phyloP scores from a whole-genome alignment of 2,113 vertebrate species.

The Mesitornis unicolor region DNA sequence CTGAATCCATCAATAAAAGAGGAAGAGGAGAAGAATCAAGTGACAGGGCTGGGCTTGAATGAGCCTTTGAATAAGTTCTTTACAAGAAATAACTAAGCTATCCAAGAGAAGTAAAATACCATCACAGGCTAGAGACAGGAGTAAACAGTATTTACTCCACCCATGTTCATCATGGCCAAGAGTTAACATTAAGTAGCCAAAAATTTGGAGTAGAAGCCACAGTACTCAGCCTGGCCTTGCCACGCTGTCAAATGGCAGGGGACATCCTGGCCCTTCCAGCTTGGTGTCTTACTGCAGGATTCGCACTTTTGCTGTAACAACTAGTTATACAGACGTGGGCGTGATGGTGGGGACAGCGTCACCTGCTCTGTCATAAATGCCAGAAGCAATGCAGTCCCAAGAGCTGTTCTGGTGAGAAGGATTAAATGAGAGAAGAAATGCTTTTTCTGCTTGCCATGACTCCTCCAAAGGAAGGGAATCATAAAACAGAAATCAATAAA shows the following conservation, averaged over 20 bases:
- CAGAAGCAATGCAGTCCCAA: neutral
- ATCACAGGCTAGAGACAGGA: neutral
- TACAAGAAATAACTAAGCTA: neutral
- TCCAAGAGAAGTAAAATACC: neutral
- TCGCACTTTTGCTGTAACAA: neutral
- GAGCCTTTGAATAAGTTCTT: neutral
- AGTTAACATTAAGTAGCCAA: neutral
- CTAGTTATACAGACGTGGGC: neutral
- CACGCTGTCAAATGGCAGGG: fast-evolving
- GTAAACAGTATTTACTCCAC: neutral
- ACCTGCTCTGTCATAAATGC: neutral
- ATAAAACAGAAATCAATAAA: neutral
- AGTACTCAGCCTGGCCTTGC: neutral
- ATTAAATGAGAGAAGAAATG: neutral
- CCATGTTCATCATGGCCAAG: neutral
- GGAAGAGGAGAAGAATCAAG: neutral
- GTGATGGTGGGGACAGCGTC: neutral
- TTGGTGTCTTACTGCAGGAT: neutral
- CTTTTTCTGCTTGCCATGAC: neutral
- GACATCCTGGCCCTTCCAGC: neutral
- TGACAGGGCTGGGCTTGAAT: neutral
- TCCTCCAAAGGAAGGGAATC: neutral
- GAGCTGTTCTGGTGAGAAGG: neutral
- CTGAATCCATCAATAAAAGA: neutral
- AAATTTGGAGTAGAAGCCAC: neutral